Evolutionary conservation across 2,888 invertebrate genomes (phyloP).

Genomic region (Sclerodermus sp.): DNA sequence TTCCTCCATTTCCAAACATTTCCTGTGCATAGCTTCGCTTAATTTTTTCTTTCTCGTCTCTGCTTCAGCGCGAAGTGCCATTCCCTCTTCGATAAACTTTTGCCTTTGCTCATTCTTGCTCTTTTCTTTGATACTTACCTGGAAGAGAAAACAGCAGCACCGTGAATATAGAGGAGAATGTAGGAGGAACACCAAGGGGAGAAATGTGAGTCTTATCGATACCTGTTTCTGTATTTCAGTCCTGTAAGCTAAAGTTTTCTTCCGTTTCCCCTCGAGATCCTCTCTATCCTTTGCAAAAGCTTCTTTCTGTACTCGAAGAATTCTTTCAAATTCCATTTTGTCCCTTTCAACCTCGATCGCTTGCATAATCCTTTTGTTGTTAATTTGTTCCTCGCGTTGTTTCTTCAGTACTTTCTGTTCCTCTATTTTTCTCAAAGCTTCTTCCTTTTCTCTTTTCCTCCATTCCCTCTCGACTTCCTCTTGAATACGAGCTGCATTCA

Average conservation of each 20-base stretch:
- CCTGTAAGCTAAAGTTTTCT: conserved; percentile 62
- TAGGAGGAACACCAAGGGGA: too few species aligned
- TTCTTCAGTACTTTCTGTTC: conserved; percentile 61
- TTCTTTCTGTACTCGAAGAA: conserved; percentile 62
- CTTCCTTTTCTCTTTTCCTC: conserved; percentile 67
- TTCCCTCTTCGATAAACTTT: conserved; percentile 68
- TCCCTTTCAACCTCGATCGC: conserved; percentile 71
- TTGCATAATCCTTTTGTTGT: conserved; percentile 65
- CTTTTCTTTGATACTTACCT: conserved; percentile 70
- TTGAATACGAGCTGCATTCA: conserved; percentile 60
- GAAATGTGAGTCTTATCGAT: too few species aligned
- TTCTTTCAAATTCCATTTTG: conserved; percentile 64
- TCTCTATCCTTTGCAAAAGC: conserved; percentile 60
- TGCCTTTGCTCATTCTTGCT: conserved; percentile 66
- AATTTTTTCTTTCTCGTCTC: conserved; percentile 62
- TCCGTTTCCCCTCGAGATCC: conserved; percentile 52
- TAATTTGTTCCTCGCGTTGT: conserved; percentile 63
- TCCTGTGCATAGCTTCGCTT: conserved; percentile 59
- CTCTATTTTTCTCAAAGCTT: conserved; percentile 63
- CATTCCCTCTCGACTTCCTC: conserved; percentile 72
- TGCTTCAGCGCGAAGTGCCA: conserved; percentile 65
- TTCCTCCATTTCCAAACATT: conserved; percentile 64
- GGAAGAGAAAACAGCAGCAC: too few species aligned
- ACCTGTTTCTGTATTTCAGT: conserved; percentile 69
- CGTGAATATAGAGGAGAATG: too few species aligned